phyloP scores from a whole-genome alignment of 2,888 invertebrate species.

The Hartigia nigra region DNA sequence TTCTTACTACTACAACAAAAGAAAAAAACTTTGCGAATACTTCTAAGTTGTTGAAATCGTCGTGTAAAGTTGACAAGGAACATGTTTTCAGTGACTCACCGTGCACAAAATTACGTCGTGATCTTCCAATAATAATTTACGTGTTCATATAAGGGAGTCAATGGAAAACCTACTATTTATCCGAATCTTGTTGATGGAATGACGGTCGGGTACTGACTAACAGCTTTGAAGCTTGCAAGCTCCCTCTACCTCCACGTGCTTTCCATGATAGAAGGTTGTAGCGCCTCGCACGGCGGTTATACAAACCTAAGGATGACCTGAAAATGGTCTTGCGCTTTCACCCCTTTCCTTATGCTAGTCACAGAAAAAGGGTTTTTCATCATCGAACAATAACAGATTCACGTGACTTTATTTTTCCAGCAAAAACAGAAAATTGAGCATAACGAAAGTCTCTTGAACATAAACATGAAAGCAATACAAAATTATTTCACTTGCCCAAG shows the following conservation, averaged over 20 bases:
- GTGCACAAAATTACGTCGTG: not conserved
- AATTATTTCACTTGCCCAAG: not conserved
- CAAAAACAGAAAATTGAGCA: not conserved
- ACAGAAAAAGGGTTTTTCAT: not conserved
- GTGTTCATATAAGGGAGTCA: not conserved
- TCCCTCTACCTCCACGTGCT: constrained; percentile 55
- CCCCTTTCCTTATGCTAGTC: not conserved
- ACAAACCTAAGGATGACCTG: not conserved
- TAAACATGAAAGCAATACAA: not conserved
- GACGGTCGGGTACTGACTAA: constrained; percentile 56
- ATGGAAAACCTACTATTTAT: not conserved
- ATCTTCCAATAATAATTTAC: too few species aligned
- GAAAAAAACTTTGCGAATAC: not conserved
- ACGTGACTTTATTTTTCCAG: not conserved
- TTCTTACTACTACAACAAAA: not conserved
- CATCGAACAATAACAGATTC: not conserved
- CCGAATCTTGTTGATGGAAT: constrained; percentile 40
- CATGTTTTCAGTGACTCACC: not conserved
- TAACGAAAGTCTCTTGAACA: not conserved
- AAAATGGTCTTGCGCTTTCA: not conserved
- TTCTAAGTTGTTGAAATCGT: not conserved
- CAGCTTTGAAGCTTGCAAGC: constrained; percentile 50
- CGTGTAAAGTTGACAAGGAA: not conserved
- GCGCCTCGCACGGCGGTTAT: constrained; percentile 25
- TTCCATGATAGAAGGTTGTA: constrained; percentile 19